Base-by-base conservation (phyloP, 2,888 invertebrate genomes). In the Ectobius pallidus region DNA sequence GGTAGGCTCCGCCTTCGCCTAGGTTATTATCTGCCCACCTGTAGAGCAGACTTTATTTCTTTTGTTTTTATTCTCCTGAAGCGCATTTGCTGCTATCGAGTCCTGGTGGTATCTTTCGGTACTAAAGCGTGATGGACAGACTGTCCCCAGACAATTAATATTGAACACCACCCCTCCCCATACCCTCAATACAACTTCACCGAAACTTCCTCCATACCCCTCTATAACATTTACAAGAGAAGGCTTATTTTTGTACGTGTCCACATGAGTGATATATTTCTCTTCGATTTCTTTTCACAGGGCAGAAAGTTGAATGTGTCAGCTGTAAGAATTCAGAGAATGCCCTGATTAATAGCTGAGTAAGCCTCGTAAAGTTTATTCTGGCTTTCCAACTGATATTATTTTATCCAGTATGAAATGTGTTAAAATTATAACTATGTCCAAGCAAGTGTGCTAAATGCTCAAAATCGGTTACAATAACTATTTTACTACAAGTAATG, bases 1-100 rank as follows among this genome's bases (percentile, higher is more conserved):
- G 70, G 20, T 58, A 71, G 27, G 73, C 73, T 58, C 74, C 70
- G 72, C 74, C 46, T 67, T 34, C 11, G 27, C 32, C 44, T 46
- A 30, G 58, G 63, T 70, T 70, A 73, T 71, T 75, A 75, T 75
- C 74, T 68, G 46, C 49, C 74, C 74, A 75, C 74, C 73, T 75
- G 74, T 73, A 58, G 63, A 67, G 69, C 39, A 69, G 49, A 42
- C 46, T 52, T n/a, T 9, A 27, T 27, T 16, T 61, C 62, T 32
- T 27, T 22, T 39, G 39, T 62, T 62, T 39, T 62, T 62, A 62
- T 39, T 62, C 22, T 16, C 6, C 1, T 44, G 49, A 16, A n/a
- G 9, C 22, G 14, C n/a, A 14, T 58, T 30, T 20, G 30, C 25
- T 25, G 52, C 52, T 25, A 14, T 20, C n/a, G 1, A 16, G 58